Base-by-base conservation (phyloP, 2,888 invertebrate species). In the Halocaridina rubra region DNA sequence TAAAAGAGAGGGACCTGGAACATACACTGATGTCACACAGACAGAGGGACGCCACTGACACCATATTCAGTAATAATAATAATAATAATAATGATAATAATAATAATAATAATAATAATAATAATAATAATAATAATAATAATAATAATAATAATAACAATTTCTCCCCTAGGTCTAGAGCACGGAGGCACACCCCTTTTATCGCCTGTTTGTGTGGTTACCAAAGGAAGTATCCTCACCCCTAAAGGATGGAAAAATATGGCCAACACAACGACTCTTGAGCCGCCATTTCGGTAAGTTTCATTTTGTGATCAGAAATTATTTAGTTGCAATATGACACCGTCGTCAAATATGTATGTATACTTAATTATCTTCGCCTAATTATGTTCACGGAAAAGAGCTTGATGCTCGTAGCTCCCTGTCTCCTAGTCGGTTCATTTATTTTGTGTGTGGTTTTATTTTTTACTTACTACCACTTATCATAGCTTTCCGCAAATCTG, bases 171-270 rank as follows among this genome's bases (percentile, higher is more conserved):
- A 89, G 89, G 87, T 24, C 71, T 89, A 61, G 82, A 85, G 7
- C 77, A 88, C 32, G 86, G 85, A 13, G 88, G 86, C 0, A 69
- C 80, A 1, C 80, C 89, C 5, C 89, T 89, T 2, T 24, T 89
- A 10, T 94, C 95, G 16, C 96, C 96, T 32, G 94, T 96, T 81
- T 97, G 97, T 90, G 96, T 96, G 13, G 95, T 97, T 80, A 95
- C 96, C 16, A 95, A 95, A 27, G 95, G 96, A 3, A 96, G 96
- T 91, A 96, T 95, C 90, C 92, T 97, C 77, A 94, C 95, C 22
- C 93, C 93, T 77, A 93, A 93, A 89, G 96, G 96, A 77, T 96
- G 96, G 94, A 59, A 71, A 33, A 72, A 80, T 71, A 92, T 94
- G 74, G 96, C 96, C 88, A 96, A 95, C 91, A 94, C 95, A 71